Evolutionary conservation across 2,113 vertebrate genomes (phyloP).

Genomic region (Puffinus mauretanicus): DNA sequence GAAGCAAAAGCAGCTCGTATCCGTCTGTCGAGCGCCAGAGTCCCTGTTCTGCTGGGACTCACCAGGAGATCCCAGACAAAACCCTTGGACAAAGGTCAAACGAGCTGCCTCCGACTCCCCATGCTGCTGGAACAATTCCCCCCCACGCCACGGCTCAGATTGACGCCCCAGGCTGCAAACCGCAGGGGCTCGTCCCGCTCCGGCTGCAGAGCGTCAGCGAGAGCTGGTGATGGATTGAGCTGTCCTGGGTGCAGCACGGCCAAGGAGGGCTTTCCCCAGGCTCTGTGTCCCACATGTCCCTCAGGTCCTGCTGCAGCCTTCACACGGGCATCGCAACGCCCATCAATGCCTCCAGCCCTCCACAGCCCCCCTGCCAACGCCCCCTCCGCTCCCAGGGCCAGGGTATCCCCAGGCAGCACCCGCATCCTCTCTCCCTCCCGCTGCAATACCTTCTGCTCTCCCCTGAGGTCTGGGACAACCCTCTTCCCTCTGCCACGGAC

Average conservation of each 20-base stretch:
- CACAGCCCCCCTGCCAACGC: accelerated
- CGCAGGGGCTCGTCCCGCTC: neutral
- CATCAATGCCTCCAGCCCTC: neutral
- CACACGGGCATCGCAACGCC: accelerated
- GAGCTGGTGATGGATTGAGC: neutral
- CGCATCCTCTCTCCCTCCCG: neutral
- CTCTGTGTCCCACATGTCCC: neutral
- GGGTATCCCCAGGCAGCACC: neutral
- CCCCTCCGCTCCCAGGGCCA: neutral
- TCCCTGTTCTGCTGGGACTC: neutral
- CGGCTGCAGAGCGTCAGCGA: accelerated
- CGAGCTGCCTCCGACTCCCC: neutral
- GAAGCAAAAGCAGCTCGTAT: neutral
- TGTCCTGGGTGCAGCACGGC: accelerated
- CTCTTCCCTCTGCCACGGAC: neutral
- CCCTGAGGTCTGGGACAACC: neutral
- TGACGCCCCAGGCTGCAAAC: neutral
- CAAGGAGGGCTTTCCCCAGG: neutral
- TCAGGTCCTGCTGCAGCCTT: neutral
- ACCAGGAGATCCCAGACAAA: neutral
- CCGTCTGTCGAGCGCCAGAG: neutral
- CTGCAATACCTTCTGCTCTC: neutral
- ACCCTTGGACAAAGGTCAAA: neutral
- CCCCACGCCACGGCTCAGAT: accelerated
- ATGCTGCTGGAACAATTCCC: neutral